Evolutionary conservation across 2,113 vertebrate genomes (phyloP), one percentile per base, ranked within the genome.

Genomic region (Trichomycterus rosablanca): DNA sequence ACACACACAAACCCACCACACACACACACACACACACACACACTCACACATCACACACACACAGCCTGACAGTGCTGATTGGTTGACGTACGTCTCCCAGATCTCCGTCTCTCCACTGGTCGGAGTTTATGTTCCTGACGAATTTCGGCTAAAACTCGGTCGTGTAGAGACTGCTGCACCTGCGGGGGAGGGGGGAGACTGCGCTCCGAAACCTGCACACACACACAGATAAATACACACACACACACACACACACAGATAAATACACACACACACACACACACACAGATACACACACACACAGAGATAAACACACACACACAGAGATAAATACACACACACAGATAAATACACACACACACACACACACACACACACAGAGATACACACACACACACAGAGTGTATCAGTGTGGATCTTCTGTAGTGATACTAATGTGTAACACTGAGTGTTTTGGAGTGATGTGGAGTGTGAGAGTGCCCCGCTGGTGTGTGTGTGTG

Each of bases 61-160:
- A 26, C 28, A 60, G 56, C 53, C 50, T 69, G 32, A 69, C 67
- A 56, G 66, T 68, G 57, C 50, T 46, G 15, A 53, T 56, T 56
- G 56, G 35, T 6, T 54, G 67, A 72, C 80, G 68, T 79, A 93
- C 95, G 77, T 75, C 88, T 91, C 66, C 79, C 75, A 1, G 79
- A 65, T 67, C 14, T 69, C 3, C 74, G 67, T 0, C 3, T 65
- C 20, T 72, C 81, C 63, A 97, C 93, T 0, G 94, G 93, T 2
- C 89, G 80, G 2, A 98, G 90, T 74, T 92, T 94, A 51, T 89
- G 81, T 63, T 96, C 90, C 76, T 92, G 91, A 68, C 88, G 92
- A 79, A 97, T 97, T 74, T 89, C 93, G 45, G 94, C 92, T 73
- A 98, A 78, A 57, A 98, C 91, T 55, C 82, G 90, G 43, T 98